A percentile compares a stretch with the other conserved stretches of the same genome.
These are phyloP conservation scores for Phocoena sinus DNA, from an alignment of 2,113 vertebrate genomes.

Conservation along the genomic window DNA sequence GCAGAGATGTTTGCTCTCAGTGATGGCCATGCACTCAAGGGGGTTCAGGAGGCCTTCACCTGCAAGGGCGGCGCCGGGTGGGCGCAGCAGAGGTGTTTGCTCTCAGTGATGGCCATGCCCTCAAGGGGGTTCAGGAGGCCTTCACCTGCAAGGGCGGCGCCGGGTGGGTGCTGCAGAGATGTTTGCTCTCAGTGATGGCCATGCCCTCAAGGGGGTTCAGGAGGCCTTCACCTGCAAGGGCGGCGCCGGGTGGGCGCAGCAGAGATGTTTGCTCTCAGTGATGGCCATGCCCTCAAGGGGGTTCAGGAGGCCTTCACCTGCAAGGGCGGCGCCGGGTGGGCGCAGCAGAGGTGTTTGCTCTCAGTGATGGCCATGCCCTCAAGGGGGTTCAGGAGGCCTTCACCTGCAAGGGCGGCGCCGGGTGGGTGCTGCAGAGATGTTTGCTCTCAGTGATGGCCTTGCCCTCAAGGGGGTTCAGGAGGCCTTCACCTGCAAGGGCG, in stretches of 20 bases:
- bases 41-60: not conserved
- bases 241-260: accelerated
- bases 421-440: not conserved
- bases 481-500: accelerated
- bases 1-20: not conserved
- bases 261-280: not conserved
- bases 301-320: not conserved
- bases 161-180: not conserved
- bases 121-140: not conserved
- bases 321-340: accelerated
- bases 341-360: not conserved
- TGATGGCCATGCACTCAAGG: too few relatives aligned
- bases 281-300: not conserved
- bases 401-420: accelerated
- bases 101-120: too few relatives aligned
- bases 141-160: accelerated
- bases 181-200: too few relatives aligned
- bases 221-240: not conserved
- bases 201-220: not conserved
- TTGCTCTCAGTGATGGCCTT: too few relatives aligned
- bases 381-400: not conserved
- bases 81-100: not conserved
- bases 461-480: not conserved
- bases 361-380: too few relatives aligned
- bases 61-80: accelerated